These are phyloP conservation scores for Toxotes lorentzi DNA, from an alignment of 2,797 vertebrate genomes.

Conservation along the genomic window DNA sequence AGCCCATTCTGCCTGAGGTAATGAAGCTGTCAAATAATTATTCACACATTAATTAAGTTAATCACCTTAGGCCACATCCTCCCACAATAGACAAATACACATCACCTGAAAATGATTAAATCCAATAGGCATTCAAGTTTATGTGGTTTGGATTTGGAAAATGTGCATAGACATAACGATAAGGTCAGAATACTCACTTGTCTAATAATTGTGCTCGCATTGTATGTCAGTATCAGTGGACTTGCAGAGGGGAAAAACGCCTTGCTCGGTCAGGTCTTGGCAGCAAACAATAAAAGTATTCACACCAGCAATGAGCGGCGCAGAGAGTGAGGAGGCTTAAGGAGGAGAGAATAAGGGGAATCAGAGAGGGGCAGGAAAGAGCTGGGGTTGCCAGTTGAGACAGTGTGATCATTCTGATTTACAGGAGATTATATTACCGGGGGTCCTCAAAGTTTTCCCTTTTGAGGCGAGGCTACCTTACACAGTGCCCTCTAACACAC, in stretches of 20 bases:
- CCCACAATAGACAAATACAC: not conserved
- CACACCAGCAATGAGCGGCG: slow-evolving; percentile 74
- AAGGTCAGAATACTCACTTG: not conserved
- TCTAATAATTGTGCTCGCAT: not conserved
- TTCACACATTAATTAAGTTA: not conserved
- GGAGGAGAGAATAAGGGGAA: slow-evolving; percentile 40
- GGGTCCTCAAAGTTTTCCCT: slow-evolving; percentile 47
- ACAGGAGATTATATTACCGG: slow-evolving; percentile 55
- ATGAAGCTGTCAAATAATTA: not conserved
- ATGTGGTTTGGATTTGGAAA: not conserved
- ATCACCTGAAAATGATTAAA: not conserved
- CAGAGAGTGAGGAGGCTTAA: slow-evolving; percentile 43
- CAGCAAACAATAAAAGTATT: slow-evolving; percentile 84
- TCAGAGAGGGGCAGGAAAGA: slow-evolving; percentile 43
- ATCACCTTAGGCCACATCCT: not conserved
- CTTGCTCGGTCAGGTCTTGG: slow-evolving; percentile 73
- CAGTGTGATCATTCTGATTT: slow-evolving; percentile 58
- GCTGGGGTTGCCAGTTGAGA: slow-evolving; percentile 55
- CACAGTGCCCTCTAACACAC: slow-evolving; percentile 37
- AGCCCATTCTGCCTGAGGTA: not conserved
- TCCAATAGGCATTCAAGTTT: not conserved
- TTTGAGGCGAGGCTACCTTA: slow-evolving; percentile 57
- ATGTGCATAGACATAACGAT: not conserved
- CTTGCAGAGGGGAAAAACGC: slow-evolving; percentile 40
- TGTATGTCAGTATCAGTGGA: slow-evolving; percentile 54